Evolutionary conservation across 2,888 invertebrate genomes (phyloP).

Genomic region (Lepas anatifera): DNA sequence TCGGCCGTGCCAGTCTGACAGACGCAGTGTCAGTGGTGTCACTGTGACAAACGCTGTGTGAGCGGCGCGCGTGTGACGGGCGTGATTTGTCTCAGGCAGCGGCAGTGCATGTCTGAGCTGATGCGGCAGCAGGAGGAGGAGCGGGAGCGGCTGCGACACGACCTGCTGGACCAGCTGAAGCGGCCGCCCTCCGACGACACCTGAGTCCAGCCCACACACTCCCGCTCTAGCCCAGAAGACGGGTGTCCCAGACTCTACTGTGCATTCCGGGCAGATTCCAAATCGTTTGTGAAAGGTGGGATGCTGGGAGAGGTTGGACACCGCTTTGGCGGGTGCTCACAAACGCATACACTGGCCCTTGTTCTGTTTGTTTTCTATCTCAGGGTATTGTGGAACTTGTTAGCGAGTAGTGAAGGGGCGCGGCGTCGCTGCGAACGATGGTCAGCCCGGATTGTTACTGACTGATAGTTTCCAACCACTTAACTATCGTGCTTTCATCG

Average conservation of each 20-base stretch:
- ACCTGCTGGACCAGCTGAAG: not conserved
- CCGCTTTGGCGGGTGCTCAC: no score
- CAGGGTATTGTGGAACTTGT: constrained; percentile 12
- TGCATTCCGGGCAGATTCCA: no score
- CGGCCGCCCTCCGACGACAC: not conserved
- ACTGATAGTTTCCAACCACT: constrained; percentile 8
- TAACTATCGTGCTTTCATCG: constrained; percentile 12
- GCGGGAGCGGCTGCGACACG: not conserved
- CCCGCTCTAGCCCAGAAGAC: no score
- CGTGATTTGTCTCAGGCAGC: not conserved
- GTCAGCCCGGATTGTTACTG: not conserved
- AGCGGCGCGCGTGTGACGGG: no score
- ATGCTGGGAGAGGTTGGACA: no score
- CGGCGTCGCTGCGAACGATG: not conserved
- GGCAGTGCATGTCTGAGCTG: not conserved
- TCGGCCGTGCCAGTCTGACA: no score
- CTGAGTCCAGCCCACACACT: not conserved
- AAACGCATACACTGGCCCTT: no score
- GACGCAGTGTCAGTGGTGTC: no score
- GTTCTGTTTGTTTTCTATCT: constrained; percentile 12
- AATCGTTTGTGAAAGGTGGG: no score
- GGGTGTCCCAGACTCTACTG: no score
- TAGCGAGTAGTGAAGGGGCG: not conserved
- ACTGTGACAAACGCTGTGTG: no score
- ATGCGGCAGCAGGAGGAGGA: not conserved